Conservation (phyloP, 2,113 vertebrate genomes). For the Terrapene triunguis region DNA sequence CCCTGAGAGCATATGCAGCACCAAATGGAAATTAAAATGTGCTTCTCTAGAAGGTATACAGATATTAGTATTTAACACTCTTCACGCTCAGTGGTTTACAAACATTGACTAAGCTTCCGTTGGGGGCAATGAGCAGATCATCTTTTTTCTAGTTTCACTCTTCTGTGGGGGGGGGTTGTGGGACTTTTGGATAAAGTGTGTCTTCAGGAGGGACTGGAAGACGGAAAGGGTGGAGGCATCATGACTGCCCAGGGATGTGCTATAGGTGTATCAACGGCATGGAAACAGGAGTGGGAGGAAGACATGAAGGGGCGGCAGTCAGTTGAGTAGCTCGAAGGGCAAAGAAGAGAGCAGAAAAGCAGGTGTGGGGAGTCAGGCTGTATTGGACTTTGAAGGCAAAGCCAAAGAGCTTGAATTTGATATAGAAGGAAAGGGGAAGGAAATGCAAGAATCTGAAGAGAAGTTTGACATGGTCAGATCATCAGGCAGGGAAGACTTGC, state of each 20-base stretch:
- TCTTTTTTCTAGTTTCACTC: constrained; percentile 76
- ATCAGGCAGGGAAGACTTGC: constrained; percentile 5
- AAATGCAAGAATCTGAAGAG: background rate
- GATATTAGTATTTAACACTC: constrained; percentile 48
- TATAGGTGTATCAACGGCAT: constrained; percentile 71
- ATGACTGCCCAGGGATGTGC: constrained; percentile 75
- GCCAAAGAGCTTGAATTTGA: constrained; percentile 30
- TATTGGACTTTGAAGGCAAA: constrained; percentile 28
- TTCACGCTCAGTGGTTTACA: constrained; percentile 55
- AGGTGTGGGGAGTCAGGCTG: background rate
- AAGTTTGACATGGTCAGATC: constrained; percentile 4
- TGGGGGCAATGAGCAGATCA: constrained; percentile 69
- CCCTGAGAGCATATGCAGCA: background rate
- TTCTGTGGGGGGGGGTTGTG: constrained; percentile 61
- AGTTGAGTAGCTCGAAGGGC: constrained; percentile 31
- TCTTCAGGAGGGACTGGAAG: constrained; percentile 74
- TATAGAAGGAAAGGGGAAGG: constrained; percentile 19
- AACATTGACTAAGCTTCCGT: constrained; percentile 57
- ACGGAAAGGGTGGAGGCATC: constrained; percentile 74
- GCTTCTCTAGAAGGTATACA: constrained; percentile 39
- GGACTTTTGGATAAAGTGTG: constrained; percentile 56
- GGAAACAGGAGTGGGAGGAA: constrained; percentile 76
- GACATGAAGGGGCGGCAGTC: constrained; percentile 62
- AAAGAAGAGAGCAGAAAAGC: constrained; percentile 37
- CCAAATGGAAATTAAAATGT: constrained; percentile 26